Base-by-base conservation (phyloP, 2,797 vertebrate species). In the Oreochromis mossambicus region DNA sequence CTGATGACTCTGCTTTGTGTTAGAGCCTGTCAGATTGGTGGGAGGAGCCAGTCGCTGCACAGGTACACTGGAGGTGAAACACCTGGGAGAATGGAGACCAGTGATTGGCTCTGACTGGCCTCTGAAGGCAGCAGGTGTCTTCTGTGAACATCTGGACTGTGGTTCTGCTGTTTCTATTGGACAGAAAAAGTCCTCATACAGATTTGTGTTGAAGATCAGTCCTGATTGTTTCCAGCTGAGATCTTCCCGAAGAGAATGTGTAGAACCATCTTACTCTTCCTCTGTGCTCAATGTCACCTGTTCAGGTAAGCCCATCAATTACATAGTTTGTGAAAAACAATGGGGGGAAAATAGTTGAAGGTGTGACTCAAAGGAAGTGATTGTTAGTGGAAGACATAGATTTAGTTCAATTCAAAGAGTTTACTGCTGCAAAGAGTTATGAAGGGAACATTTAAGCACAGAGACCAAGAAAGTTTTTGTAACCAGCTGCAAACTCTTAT, bases 111-210 rank as follows among this genome's bases (percentile, higher is more conserved):
- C 4, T 50, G 48, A 19, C 8, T 0, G 48, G 17, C 0, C 48
- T 9, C 8, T 2, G 48, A 50, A 50, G 0, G 10, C 21, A 55
- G 52, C 52, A 55, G 21, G 0, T 55, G 52, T 55, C 0, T 0
- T 55, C 52, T 55, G 52, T 55, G 2, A 55, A 26, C 21, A 26
- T 55, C 52, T 26, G 52, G 21, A 55, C 7, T 55, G 52, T 55
- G 21, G 52, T 12, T 55, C 21, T 26, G 21, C 52, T 8, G 21
- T 55, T 55, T 55, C 52, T 55, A 0, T 26, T 1, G 21, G 4
- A 8, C 0, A 24, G 4, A 26, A 26, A 13, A 26, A 14, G 52
- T 55, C 52, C 1, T 26, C 52, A 26, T 55, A 26, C 52, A 55
- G 21, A 55, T 26, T 55, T 55, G 52, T 55, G 21, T 26, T 55